A percentile compares a stretch with the other conserved stretches of the same genome.
These are phyloP conservation scores for Perca flavescens DNA, from an alignment of 2,113 vertebrate species.

Conservation along the genomic window DNA sequence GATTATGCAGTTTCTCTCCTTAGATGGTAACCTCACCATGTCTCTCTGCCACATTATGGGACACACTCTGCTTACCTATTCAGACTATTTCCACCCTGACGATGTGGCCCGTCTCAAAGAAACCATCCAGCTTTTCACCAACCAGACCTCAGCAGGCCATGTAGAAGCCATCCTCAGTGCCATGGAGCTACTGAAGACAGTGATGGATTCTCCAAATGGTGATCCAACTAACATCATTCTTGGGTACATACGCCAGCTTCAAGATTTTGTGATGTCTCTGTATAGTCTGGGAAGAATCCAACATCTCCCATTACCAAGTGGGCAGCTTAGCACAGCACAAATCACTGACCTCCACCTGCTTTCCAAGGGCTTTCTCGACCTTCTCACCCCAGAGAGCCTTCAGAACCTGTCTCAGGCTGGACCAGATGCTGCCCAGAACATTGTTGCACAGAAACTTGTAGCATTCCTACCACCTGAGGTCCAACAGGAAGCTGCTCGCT, in stretches of 20 bases:
- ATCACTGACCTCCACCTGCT: conserved; percentile 54
- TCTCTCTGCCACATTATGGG: conserved; percentile 71
- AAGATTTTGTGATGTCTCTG: conserved; percentile 64
- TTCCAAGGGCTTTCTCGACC: conserved; percentile 61
- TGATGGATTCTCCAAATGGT: conserved; percentile 57
- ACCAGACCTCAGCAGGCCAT: conserved; percentile 69
- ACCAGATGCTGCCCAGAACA: conserved; percentile 58
- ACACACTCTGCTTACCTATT: conserved; percentile 66
- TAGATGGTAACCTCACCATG: conserved; percentile 70
- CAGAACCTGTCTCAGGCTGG: conserved; percentile 61
- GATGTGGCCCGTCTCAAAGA: conserved; percentile 56
- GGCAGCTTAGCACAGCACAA: conserved; percentile 42
- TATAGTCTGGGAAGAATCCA: conserved; percentile 51
- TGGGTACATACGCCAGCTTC: conserved; percentile 72
- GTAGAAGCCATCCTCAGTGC: conserved; percentile 70
- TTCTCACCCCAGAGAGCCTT: conserved; percentile 64
- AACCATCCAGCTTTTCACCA: conserved; percentile 64
- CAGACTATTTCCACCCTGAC: conserved; percentile 57
- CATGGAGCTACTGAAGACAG: conserved; percentile 64
- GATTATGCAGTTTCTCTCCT: conserved; percentile 66
- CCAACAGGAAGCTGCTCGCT: conserved; percentile 43
- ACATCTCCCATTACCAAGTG: conserved; percentile 32
- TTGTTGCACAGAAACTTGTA: conserved; percentile 62
- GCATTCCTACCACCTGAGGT: conserved; percentile 60
- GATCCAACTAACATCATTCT: conserved; percentile 68